Evolutionary conservation across 2,888 invertebrate species (phyloP), one percentile per base, ranked within the genome.

Genomic region (Apodemia zela): DNA sequence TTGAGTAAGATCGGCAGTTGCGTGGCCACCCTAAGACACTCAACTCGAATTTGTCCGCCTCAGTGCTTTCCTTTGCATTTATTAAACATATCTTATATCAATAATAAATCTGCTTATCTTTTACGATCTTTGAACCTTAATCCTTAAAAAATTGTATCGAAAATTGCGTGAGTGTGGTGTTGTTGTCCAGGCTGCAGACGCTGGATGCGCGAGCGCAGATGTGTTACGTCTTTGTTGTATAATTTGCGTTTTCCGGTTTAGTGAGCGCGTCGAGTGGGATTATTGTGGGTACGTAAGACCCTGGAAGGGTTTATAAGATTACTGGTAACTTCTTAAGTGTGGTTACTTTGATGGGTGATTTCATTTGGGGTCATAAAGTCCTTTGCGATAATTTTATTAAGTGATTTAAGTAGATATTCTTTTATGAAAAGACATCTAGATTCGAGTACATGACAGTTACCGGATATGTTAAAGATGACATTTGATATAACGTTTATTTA

Each of bases 231-330:
- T 90, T 90, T 90, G 90, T 90, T 90, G 89, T 85, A 81, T 84
- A 88, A 89, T 89, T 89, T 85, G 87, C 87, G 86, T 84, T 85
- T 90, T 89, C 90, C 89, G 87, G 89, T 85, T 84, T 85, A 87
- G 68, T 87, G 89, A 75, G 78, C 78, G 81, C 85, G 89, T 89
- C 89, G 84, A 84, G 80, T 73, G 75, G 82, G 78, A 86, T 87
- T 80, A 83, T 70, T 71, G 68, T 72, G 68, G 67, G 69, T 66
- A 68, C 67, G 66, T 67, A 63, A 66, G 66, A 67, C 69, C 70
- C 65, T 70, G 70, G 68, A 69, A 65, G 66, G 69, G 67, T 69
- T 81, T 83, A 80, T 79, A 79, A 74, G 75, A 72, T 72, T 71
- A 71, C 71, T 68, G 62, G 62, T 68, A 67, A 67, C 67, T 67